These are phyloP conservation scores for Camponotus pennsylvanicus DNA, from an alignment of 1,140 invertebrate species.

Conservation along the genomic window DNA sequence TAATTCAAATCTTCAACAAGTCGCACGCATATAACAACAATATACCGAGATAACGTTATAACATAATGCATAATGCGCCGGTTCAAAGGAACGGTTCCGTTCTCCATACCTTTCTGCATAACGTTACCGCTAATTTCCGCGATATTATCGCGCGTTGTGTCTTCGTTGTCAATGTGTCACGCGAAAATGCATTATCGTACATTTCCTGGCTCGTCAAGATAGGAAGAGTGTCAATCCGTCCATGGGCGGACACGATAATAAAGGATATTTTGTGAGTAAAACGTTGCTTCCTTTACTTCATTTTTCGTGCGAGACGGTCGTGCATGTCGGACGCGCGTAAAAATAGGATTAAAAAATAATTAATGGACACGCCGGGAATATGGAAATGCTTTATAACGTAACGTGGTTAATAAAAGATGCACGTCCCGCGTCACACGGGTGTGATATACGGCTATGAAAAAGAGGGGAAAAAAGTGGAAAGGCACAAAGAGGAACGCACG, in stretches of 20 bases:
- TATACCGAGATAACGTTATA: constrained; percentile 30
- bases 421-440: constrained; percentile 26
- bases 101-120: constrained; percentile 17
- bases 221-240: constrained; percentile 38
- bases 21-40: constrained; percentile 33
- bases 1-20: constrained; percentile 43
- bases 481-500: constrained; percentile 4
- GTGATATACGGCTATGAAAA: constrained; percentile 45
- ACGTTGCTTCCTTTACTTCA: constrained; percentile 46
- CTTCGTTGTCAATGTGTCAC: constrained; percentile 44
- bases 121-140: constrained; percentile 50
- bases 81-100: constrained; percentile 20
- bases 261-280: constrained; percentile 42
- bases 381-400: constrained; percentile 63
- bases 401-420: constrained; percentile 68
- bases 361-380: constrained; percentile 35
- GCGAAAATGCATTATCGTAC: constrained; percentile 36
- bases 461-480: constrained; percentile 23
- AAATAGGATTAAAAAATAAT: constrained; percentile 62
- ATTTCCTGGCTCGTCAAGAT: not conserved
- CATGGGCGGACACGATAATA: constrained; percentile 29
- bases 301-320: constrained; percentile 39
- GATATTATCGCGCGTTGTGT: constrained; percentile 30
- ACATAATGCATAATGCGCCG: not conserved
- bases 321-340: constrained; percentile 40